Base-by-base conservation (phyloP, 2,797 vertebrate genomes). In the Urosaurus nigricauda region DNA sequence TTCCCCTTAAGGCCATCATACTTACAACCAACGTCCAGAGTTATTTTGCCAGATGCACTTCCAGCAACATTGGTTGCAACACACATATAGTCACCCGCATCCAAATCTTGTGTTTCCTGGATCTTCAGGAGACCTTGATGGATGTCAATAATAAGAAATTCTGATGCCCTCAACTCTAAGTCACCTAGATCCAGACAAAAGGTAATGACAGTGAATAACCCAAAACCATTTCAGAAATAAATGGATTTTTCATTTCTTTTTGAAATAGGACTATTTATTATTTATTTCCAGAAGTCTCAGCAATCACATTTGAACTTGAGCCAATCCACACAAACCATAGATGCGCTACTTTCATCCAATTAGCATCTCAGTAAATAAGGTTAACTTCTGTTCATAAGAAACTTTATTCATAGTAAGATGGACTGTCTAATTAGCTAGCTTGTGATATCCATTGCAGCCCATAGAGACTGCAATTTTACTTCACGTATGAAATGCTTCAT, bases 21-120 rank as follows among this genome's bases (percentile, higher is more conserved):
- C 98, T 97, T 97, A 99, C 99, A 98, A 94, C 99, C 99, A 70
- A 99, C 98, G 89, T 98, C 98, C 58, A 99, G 97, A 19, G 97
- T 97, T 91, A 99, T 97, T 94, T 96, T 98, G 83, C 98, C 98
- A 80, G 97, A 97, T 2, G 98, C 98, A 37, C 95, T 98, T 89
- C 99, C 99, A 5, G 98, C 98, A 70, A 97, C 95, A 32, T 98
- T 99, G 83, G 96, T 95, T 35, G 98, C 98, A 71, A 98, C 95
- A n/a, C 99, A 99, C 0, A 94, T 98, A 93, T 99, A 99, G 77
- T 98, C 98, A 68, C 98, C 99, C 78, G 98, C 98, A 92, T 99
- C 98, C 12, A 95, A 90, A 32, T 97, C 97, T 92, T 98, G 97
- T 1, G 98, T 98, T 93, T 98, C 97, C 90, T 96, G 97, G 92